phyloP scores from a whole-genome alignment of 2,888 invertebrate genomes.

The Pycnomerus fuliginosus region DNA sequence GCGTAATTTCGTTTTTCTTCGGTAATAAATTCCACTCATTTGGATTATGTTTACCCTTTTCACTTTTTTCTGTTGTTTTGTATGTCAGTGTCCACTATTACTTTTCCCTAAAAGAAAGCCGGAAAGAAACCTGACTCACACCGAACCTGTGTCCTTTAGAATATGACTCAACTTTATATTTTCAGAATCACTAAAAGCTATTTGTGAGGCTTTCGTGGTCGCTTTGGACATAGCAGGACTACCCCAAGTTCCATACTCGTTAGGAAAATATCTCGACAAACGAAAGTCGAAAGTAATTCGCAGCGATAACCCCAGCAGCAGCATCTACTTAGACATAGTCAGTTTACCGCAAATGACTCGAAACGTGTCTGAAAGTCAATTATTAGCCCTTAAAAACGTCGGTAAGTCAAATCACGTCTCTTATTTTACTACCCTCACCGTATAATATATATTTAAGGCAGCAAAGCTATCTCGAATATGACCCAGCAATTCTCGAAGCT shows the following conservation, averaged over 20 bases:
- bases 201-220: constrained; percentile 83
- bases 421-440: not conserved
- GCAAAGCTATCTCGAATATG: constrained; percentile 83
- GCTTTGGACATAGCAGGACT: constrained; percentile 74
- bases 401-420: constrained; percentile 55
- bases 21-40: too few relatives aligned
- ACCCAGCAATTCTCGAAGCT: constrained; percentile 84
- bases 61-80: too few relatives aligned
- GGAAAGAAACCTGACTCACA: too few relatives aligned
- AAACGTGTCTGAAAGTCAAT: constrained; percentile 87
- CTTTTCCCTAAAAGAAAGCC: too few relatives aligned
- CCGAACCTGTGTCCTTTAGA: too few relatives aligned
- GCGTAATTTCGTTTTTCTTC: too few relatives aligned
- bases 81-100: too few relatives aligned
- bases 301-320: constrained; percentile 53
- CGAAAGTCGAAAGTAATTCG: constrained; percentile 61
- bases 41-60: too few relatives aligned
- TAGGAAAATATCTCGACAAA: constrained; percentile 69
- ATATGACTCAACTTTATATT: too few relatives aligned
- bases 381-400: constrained; percentile 73
- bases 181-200: constrained; percentile 84
- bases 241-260: constrained; percentile 64
- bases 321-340: constrained; percentile 64
- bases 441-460: constrained; percentile 58
- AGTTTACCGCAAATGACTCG: constrained; percentile 67